Conservation (phyloP, 2,113 vertebrate species). For the Monopterus albus region DNA sequence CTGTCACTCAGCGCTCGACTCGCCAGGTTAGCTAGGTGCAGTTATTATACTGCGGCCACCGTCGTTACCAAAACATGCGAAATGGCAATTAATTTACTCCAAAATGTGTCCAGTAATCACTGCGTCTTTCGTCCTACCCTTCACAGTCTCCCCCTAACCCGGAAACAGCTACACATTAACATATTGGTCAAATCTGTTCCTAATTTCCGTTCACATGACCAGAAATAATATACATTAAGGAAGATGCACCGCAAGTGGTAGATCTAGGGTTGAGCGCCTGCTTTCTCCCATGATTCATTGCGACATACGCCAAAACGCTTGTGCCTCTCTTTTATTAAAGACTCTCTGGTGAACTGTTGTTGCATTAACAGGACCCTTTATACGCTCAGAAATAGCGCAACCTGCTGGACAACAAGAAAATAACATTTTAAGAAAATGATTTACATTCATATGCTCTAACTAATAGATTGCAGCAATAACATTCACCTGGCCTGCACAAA, state of each 20-base stretch:
- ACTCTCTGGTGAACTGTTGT: too few species aligned
- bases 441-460: too few species aligned
- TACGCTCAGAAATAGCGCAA: not conserved
- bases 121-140: slow-evolving; percentile 24
- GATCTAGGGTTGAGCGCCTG: rapidly evolving
- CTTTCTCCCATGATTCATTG: slow-evolving; percentile 42
- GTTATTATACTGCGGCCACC: slow-evolving; percentile 5
- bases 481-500: too few species aligned
- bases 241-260: not conserved
- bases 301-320: not conserved
- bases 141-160: slow-evolving; percentile 33
- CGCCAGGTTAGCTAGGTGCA: not conserved
- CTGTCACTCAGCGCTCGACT: slow-evolving; percentile 6
- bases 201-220: slow-evolving; percentile 26
- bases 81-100: not conserved
- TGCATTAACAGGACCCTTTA: too few species aligned
- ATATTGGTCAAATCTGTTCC: slow-evolving; percentile 32
- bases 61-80: not conserved
- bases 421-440: too few species aligned
- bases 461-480: too few species aligned
- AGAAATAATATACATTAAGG: not conserved
- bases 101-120: not conserved
- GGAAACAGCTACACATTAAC: slow-evolving; percentile 2
- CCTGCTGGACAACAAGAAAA: not conserved
- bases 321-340: not conserved